Base-by-base conservation (phyloP, 2,888 invertebrate genomes). In the Scaeva pyrastri region DNA sequence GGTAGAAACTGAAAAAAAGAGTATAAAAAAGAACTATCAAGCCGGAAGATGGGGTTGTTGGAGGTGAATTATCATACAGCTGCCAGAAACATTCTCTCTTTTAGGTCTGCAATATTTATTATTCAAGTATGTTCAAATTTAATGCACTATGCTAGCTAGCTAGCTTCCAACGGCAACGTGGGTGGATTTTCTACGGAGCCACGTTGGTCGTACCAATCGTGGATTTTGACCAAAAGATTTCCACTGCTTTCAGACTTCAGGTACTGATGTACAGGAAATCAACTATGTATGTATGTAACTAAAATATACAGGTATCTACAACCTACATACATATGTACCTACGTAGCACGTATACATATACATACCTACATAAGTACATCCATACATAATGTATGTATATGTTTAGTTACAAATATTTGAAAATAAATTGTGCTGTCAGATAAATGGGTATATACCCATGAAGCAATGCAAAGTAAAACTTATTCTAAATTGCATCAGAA, bases 401-500 rank as follows among this genome's bases (percentile, higher is more conserved):
- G 43, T n/a, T 43, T 6, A 43, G 14, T n/a, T 56, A 43, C 19
- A 60, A 77, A 52, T 72, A 39, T 66, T 56, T 23, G 48, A 45
- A n/a, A 23, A 72, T 78, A 72, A 78, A 78, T 72, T 64, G 48
- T 48, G 39, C 26, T 72, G 41, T 71, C 50, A 56, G 64, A 66
- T 72, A 45, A 56, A 19, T 58, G 48, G 56, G 14, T n/a, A n/a
- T n/a, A n/a, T n/a, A n/a, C n/a, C n/a, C n/a, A n/a, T n/a, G n/a
- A n/a, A n/a, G n/a, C n/a, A n/a, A n/a, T n/a, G n/a, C n/a, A n/a
- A n/a, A n/a, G n/a, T n/a, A n/a, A n/a, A n/a, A n/a, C n/a, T n/a
- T n/a, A n/a, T 56, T 72, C 64, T 64, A 64, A 72, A 78, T 56
- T 72, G 56, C 55, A 66, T 78, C 31, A 31, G 26, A 43, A 66